Evolutionary conservation across 2,888 invertebrate genomes (phyloP), one percentile per base, ranked within the genome.

Genomic region (Liposcelis brunnea): DNA sequence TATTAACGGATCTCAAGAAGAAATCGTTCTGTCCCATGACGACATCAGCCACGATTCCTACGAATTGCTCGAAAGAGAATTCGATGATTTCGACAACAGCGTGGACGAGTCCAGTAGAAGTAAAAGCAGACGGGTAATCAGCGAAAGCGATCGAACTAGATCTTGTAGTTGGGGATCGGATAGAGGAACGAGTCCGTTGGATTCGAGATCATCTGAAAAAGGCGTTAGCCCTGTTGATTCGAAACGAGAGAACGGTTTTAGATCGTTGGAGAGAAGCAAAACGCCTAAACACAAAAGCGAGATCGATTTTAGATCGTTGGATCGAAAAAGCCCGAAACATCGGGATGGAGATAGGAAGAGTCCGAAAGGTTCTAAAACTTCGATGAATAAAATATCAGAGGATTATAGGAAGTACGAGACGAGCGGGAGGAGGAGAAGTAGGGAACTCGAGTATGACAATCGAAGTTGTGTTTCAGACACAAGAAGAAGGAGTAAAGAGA

Each of bases 21-120:
- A 55, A 36, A 52, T 54, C 12, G 49, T 49, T 16, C 47, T 53
- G 15, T 85, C 85, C 8, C 85, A 85, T 60, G 86, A 86, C 59
- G 86, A 87, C 64, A 66, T 86, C 26, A 84, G 86, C 31, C 86
- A 87, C 61, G 87, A 87, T 61, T 86, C 85, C 55, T 87, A 87
- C 61, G 87, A 87, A 60, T 64, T 87, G 18, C 67, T 86, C 49
- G 85, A 86, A 60, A 79, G 80, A 58, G 78, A 79, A 48, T 75
- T 74, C 54, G 79, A 75, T 56, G 36, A 43, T 36, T 26, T 6
- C 8, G 26, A 26, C 26, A 26, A 26, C 8, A 26, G 26, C 8
- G 26, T 26, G 26, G 26, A 26, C 26, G 26, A 26, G 4, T 40
- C 40, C 6, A 12, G 6, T 3, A 14, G 40, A 14, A 40, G 18